These are phyloP conservation scores for Diorhabda carinulata DNA, from an alignment of 1,140 invertebrate species.

Conservation along the genomic window DNA sequence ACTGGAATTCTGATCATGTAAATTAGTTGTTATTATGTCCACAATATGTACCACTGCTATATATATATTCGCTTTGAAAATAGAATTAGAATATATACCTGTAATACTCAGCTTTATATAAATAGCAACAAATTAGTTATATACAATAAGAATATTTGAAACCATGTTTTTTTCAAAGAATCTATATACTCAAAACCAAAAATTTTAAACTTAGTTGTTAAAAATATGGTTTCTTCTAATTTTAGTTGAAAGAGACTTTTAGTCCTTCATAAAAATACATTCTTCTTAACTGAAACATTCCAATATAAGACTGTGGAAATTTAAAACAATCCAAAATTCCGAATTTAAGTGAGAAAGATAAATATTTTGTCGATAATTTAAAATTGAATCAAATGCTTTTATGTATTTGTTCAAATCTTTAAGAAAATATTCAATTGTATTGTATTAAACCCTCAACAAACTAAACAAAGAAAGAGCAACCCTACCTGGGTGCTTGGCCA, in stretches of 20 bases:
- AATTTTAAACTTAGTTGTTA: background rate
- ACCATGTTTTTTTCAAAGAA: background rate
- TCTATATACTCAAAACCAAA: no score
- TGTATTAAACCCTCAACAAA: no score
- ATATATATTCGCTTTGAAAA: background rate
- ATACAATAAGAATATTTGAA: background rate
- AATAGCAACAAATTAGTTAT: background rate
- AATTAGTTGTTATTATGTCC: no score
- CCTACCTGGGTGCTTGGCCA: no score
- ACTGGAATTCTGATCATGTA: no score
- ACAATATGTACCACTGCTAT: no score
- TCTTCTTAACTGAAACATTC: background rate
- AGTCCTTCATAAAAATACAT: background rate
- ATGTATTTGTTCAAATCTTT: no score
- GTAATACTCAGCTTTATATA: constrained; percentile 1
- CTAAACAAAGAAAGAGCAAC: no score
- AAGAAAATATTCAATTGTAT: no score
- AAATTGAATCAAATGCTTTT: no score
- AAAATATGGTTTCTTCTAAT: constrained; percentile 3
- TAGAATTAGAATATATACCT: background rate
- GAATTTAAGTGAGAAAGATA: background rate
- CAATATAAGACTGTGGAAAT: background rate
- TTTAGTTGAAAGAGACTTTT: background rate
- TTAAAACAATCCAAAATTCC: background rate
- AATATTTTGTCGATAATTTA: background rate